A percentile compares a stretch with the other conserved stretches of the same genome.
These are phyloP conservation scores for Bradypodion ventrale DNA, from an alignment of 2,797 vertebrate genomes.

Conservation along the genomic window DNA sequence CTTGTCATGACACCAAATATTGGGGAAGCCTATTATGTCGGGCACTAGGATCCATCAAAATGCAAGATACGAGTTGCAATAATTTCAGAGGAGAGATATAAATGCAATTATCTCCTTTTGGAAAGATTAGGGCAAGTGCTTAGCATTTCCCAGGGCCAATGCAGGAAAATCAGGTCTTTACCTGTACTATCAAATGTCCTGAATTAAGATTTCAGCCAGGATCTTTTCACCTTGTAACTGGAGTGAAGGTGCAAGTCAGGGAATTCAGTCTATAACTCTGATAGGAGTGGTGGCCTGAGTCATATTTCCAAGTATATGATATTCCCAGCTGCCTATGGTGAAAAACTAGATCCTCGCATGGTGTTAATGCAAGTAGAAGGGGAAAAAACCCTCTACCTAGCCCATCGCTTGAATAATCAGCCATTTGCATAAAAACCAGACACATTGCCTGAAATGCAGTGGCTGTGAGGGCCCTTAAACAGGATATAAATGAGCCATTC, in stretches of 20 bases:
- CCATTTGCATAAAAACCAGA: constrained; percentile 21
- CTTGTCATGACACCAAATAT: not conserved
- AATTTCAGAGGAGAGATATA: not conserved
- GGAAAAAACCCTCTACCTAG: constrained; percentile 3
- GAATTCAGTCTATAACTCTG: not conserved
- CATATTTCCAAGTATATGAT: not conserved
- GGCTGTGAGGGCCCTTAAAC: constrained; percentile 37
- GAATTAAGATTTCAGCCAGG: not conserved
- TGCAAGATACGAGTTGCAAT: not conserved
- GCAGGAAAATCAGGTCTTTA: not conserved
- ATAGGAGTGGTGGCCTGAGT: fast-evolving
- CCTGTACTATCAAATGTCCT: not conserved
- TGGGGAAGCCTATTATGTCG: not conserved
- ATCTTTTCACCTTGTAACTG: not conserved
- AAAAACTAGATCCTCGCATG: not conserved
- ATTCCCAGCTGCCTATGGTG: not conserved
- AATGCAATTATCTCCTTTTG: too few species aligned
- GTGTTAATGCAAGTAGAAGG: not conserved
- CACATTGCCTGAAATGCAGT: not conserved
- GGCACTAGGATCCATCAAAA: not conserved
- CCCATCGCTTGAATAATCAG: fast-evolving
- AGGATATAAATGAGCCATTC: constrained; percentile 21
- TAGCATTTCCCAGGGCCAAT: not conserved
- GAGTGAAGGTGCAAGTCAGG: not conserved
- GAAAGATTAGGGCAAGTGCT: not conserved